Evolutionary conservation across 2,113 vertebrate species (phyloP).

Genomic region (Pteruthius melanotis): DNA sequence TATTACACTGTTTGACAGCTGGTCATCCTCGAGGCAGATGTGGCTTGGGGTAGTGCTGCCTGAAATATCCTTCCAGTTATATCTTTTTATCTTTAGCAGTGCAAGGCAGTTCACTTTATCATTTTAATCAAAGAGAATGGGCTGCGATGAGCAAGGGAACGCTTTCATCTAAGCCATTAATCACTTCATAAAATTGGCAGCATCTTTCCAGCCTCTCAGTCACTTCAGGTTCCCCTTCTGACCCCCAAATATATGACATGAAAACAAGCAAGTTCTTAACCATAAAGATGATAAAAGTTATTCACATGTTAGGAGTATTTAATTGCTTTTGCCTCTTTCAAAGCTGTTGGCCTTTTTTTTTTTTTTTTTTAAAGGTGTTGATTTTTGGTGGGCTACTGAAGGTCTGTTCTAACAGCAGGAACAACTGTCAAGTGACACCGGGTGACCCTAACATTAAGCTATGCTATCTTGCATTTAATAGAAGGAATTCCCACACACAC

Average conservation of each 20-base stretch:
- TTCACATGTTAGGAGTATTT: not conserved
- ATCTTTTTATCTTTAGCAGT: not conserved
- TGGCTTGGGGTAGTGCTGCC: not conserved
- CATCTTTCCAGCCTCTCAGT: not conserved
- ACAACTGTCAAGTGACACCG: not conserved
- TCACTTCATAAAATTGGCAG: not conserved
- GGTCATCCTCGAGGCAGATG: not conserved
- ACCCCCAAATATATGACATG: not conserved
- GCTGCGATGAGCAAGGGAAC: not conserved
- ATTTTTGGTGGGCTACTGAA: not conserved
- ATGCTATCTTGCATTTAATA: not conserved
- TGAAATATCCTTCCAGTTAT: not conserved
- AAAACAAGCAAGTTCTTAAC: not conserved
- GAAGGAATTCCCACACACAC: not conserved
- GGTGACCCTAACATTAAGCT: not conserved
- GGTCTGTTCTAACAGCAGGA: not conserved
- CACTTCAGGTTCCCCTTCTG: not conserved
- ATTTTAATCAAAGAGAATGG: not conserved
- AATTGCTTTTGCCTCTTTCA: not conserved
- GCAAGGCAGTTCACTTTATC: not conserved
- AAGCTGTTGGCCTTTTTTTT: not conserved
- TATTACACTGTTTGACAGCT: not conserved
- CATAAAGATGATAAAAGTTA: not conserved
- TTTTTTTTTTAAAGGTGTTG: not conserved
- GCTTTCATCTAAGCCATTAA: not conserved